Evolutionary conservation across 2,888 invertebrate species (phyloP).

Genomic region (Caenorhabditis sp.): DNA sequence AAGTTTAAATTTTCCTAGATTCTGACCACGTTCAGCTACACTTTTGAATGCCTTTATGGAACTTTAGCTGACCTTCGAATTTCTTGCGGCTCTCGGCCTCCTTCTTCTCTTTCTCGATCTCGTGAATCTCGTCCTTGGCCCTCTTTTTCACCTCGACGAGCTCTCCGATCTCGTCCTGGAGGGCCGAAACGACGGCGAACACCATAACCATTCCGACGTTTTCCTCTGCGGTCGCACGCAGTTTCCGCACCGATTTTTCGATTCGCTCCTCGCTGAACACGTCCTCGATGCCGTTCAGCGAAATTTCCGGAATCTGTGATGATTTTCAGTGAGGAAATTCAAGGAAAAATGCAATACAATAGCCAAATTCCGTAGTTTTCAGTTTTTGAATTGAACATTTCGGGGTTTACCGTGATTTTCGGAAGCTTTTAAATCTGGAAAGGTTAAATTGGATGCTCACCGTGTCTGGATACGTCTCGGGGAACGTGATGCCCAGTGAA

Average conservation of each 20-base stretch:
- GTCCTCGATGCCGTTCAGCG: conserved; percentile 68
- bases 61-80: conserved; percentile 85
- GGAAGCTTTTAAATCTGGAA: too few species aligned
- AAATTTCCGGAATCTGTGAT: conserved; percentile 64
- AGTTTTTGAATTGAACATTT: too few species aligned
- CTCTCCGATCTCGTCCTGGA: conserved; percentile 68
- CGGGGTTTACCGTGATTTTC: too few species aligned
- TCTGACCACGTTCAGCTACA: too few species aligned
- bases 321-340: neutral
- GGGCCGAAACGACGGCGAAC: conserved; percentile 92
- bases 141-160: conserved; percentile 58
- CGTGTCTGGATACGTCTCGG: conserved; percentile 74
- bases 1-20: too few species aligned
- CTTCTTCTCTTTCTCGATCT: conserved; percentile 62
- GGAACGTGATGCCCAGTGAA: conserved; percentile 57
- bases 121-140: conserved; percentile 59
- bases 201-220: conserved; percentile 98
- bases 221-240: conserved; percentile 84
- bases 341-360: too few species aligned
- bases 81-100: conserved; percentile 84
- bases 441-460: too few species aligned
- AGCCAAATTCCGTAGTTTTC: too few species aligned
- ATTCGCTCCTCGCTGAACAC: conserved; percentile 63
- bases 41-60: too few species aligned
- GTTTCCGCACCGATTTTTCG: conserved; percentile 50